Evolutionary conservation across 2,888 invertebrate species (phyloP).

Genomic region (Ptychoptera albimana): DNA sequence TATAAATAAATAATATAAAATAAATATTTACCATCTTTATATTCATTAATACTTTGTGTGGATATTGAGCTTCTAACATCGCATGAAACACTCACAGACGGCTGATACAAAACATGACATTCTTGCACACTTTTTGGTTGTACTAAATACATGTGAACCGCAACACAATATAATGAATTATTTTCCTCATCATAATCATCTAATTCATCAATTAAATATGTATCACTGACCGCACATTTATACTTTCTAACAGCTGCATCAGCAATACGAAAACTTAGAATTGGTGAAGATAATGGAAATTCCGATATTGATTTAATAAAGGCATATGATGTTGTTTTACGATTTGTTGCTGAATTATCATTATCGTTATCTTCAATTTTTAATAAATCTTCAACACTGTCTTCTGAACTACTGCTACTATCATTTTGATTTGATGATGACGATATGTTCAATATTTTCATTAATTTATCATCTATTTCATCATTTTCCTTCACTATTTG

Average conservation of each 20-base stretch:
- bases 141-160: constrained; percentile 53
- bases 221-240: constrained; percentile 30
- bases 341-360: background rate
- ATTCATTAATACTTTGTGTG: constrained; percentile 10
- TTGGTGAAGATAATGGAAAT: constrained; percentile 72
- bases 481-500: constrained; percentile 47
- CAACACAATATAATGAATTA: constrained; percentile 36
- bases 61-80: constrained; percentile 19
- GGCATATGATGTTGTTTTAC: constrained; percentile 24
- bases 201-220: constrained; percentile 36
- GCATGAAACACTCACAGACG: constrained; percentile 23
- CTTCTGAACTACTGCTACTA: background rate
- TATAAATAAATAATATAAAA: too few species aligned
- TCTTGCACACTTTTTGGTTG: constrained; percentile 83
- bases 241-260: constrained; percentile 48
- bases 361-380: background rate
- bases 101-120: constrained; percentile 50
- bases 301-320: constrained; percentile 65
- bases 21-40: constrained; percentile 2
- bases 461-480: constrained; percentile 16
- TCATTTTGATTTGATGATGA: background rate
- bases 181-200: constrained; percentile 40
- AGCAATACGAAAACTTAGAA: constrained; percentile 76
- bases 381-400: background rate
- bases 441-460: background rate